Evolutionary conservation across 2,113 vertebrate genomes (phyloP).

Genomic region (Bolborhynchus lineola): DNA sequence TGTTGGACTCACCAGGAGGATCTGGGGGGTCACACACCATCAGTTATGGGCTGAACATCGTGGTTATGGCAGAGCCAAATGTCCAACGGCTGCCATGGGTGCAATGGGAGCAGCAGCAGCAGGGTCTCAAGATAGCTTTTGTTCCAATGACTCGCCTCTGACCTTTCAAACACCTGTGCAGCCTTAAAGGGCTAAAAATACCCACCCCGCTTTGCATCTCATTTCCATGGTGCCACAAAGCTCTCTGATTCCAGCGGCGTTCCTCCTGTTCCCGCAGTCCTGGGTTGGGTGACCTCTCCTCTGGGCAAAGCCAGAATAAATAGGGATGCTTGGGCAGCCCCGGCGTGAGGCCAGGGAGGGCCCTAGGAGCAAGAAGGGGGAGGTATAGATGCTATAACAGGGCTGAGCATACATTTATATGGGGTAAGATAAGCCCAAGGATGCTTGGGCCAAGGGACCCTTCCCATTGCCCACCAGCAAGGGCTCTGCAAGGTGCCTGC

Average conservation of each 20-base stretch:
- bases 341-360: fast-evolving
- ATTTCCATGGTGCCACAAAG: constrained; percentile 62
- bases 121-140: not conserved
- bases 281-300: not conserved
- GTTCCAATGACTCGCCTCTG: constrained; percentile 31
- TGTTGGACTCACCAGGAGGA: no score
- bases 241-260: not conserved
- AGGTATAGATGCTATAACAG: fast-evolving
- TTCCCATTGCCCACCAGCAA: not conserved
- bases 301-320: fast-evolving
- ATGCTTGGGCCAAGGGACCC: not conserved
- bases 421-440: not conserved
- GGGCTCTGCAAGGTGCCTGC: not conserved
- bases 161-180: constrained; percentile 42
- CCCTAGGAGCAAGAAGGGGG: not conserved
- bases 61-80: fast-evolving
- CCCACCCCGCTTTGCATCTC: constrained; percentile 1
- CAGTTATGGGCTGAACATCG: fast-evolving
- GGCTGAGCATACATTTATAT: not conserved
- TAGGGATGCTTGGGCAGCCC: not conserved
- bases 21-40: no score
- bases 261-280: not conserved
- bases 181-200: constrained; percentile 48
- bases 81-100: not conserved
- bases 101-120: fast-evolving